A percentile compares a stretch with the other conserved stretches of the same genome.
Evolutionary conservation across 2,797 vertebrate species (phyloP).

Genomic region (Melanogrammus aeglefinus): DNA sequence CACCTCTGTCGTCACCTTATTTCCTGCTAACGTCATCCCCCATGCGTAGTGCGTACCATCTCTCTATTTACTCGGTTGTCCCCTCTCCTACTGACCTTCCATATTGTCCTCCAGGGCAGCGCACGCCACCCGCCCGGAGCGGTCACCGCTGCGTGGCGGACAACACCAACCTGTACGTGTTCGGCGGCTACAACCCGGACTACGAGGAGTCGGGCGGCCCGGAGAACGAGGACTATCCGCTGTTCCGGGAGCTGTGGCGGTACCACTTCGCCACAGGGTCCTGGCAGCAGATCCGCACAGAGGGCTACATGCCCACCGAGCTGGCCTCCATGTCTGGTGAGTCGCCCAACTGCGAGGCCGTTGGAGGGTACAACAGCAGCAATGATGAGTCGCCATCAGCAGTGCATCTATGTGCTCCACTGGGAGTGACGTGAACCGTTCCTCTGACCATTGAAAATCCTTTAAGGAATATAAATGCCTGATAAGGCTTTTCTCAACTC

Average conservation of each 20-base stretch:
- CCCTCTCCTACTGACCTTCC: not conserved
- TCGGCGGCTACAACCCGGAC: slow-evolving; percentile 97
- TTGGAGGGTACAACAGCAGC: no score
- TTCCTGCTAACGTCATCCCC: not conserved
- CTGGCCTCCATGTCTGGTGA: slow-evolving; percentile 97
- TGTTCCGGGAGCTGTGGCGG: slow-evolving; percentile 96
- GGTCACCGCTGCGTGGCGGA: slow-evolving; percentile 97
- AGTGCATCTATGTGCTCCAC: not conserved
- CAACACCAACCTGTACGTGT: slow-evolving; percentile 91
- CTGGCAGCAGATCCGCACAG: slow-evolving; percentile 95
- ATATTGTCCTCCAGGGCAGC: slow-evolving; percentile 70
- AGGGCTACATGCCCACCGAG: slow-evolving; percentile 96
- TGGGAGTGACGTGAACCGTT: not conserved
- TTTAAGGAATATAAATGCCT: no score
- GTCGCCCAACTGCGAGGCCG: not conserved
- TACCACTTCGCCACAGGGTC: slow-evolving; percentile 94
- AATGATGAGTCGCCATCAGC: no score
- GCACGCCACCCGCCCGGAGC: slow-evolving; percentile 87
- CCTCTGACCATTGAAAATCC: no score
- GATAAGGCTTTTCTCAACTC: no score
- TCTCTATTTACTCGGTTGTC: not conserved
- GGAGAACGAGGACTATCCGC: slow-evolving; percentile 93
- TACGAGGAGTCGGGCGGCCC: slow-evolving; percentile 93
- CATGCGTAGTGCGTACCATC: no score
- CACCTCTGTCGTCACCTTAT: not conserved